Conservation (phyloP, 92 coral and sea anemone species). For the Montipora capitata region DNA sequence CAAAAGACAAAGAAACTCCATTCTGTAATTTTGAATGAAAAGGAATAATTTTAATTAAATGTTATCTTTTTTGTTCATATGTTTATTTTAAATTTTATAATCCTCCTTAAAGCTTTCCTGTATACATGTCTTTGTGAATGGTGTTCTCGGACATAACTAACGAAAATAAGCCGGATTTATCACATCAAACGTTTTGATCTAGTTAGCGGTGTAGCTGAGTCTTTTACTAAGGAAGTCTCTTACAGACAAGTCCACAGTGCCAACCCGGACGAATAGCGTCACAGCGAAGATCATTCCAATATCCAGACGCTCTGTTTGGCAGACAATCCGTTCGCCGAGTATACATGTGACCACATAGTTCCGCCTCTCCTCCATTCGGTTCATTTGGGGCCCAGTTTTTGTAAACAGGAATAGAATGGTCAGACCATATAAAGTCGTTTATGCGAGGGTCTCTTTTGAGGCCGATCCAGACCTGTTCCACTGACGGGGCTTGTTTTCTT, state of each 20-base stretch:
- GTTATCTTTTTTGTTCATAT: too few relatives aligned
- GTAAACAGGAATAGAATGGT: neutral
- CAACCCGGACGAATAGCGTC: neutral
- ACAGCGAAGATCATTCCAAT: neutral
- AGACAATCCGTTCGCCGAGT: neutral
- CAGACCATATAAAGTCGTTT: neutral
- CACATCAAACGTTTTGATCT: too few relatives aligned
- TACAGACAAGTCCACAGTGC: neutral
- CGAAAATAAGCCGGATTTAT: too few relatives aligned
- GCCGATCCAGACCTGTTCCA: neutral
- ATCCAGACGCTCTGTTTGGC: neutral
- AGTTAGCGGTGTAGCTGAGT: too few relatives aligned
- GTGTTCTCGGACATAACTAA: too few relatives aligned
- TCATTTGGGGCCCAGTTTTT: slow-evolving; percentile 12
- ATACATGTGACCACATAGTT: neutral
- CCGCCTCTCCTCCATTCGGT: neutral
- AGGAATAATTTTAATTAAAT: too few relatives aligned
- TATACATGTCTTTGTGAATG: too few relatives aligned
- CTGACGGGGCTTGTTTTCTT: neutral
- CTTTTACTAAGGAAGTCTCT: neutral
- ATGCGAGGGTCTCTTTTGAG: neutral
- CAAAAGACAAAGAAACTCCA: too few relatives aligned
- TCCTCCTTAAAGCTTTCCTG: too few relatives aligned
- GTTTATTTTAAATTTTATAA: too few relatives aligned
- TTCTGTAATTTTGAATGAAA: too few relatives aligned